Conservation (phyloP, 2,113 vertebrate species). For the Nestor notabilis region DNA sequence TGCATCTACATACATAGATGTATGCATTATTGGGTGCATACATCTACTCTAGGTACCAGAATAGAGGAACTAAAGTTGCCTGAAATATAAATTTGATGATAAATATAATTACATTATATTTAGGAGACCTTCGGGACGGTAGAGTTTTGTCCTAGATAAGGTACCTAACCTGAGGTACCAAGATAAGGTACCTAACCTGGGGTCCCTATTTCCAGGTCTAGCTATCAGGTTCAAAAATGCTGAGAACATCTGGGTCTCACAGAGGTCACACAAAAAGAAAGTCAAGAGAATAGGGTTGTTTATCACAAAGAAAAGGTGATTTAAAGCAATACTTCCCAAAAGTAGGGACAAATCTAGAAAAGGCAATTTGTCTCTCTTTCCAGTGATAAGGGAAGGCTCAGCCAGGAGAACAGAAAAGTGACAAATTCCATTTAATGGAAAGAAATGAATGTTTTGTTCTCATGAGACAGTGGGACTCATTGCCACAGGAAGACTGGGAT, state of each 20-base stretch:
- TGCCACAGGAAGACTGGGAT: not conserved
- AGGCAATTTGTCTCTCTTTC: not conserved
- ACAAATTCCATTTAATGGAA: conserved; percentile 31
- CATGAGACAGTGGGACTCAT: not conserved
- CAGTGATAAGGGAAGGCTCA: not conserved
- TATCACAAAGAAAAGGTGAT: not conserved
- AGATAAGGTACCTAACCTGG: not conserved
- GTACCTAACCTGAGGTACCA: not conserved
- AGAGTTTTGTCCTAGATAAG: not conserved
- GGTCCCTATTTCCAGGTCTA: not conserved
- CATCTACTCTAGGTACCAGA: not conserved
- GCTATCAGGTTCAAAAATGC: not conserved
- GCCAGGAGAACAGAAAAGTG: not conserved
- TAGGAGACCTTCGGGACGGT: not conserved
- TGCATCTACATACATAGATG: not conserved
- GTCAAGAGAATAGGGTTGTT: not conserved
- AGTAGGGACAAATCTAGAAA: not conserved
- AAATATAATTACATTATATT: not conserved
- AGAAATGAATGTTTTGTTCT: not conserved
- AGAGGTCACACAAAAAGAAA: not conserved
- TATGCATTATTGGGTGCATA: not conserved
- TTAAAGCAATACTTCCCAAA: not conserved
- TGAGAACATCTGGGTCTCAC: not conserved
- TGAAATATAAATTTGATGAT: not conserved
- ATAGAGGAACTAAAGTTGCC: not conserved